Conservation (phyloP, 2,113 vertebrate genomes). For the Anser brachyrhynchus region DNA sequence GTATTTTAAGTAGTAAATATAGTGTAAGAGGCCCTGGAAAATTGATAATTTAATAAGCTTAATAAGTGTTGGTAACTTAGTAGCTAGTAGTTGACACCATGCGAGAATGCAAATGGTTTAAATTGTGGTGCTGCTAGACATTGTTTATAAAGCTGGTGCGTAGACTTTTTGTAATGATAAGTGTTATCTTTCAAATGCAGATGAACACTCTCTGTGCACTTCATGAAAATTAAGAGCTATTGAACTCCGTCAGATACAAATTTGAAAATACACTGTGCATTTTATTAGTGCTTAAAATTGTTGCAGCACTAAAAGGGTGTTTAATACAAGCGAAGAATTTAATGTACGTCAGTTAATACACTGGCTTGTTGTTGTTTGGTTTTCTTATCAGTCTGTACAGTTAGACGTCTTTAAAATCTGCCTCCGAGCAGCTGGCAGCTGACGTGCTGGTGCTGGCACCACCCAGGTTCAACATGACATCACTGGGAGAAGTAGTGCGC, state of each 20-base stretch:
- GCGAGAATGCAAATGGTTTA: not conserved
- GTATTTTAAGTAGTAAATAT: not conserved
- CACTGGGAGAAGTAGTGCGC: slow-evolving; percentile 70
- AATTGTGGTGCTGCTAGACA: not conserved
- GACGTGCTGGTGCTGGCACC: slow-evolving; percentile 69
- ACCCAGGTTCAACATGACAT: slow-evolving; percentile 77
- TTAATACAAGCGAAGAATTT: not conserved
- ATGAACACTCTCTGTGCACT: slow-evolving; percentile 1
- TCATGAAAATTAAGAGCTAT: slow-evolving; percentile 39
- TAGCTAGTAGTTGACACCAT: not conserved
- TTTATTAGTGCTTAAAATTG: slow-evolving; percentile 32
- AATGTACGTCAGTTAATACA: not conserved
- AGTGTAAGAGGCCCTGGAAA: not conserved
- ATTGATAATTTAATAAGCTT: not conserved
- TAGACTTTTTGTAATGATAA: slow-evolving; percentile 66
- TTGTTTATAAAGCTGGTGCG: not conserved
- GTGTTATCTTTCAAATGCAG: slow-evolving; percentile 68
- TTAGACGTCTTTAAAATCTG: slow-evolving; percentile 83
- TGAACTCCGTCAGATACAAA: not conserved
- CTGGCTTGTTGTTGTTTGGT: slow-evolving; percentile 48
- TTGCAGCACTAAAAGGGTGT: not conserved
- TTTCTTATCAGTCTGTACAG: slow-evolving; percentile 82
- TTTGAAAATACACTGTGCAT: not conserved
- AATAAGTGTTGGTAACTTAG: not conserved
- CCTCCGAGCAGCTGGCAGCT: slow-evolving; percentile 85